Percentiles rank a stretch among this genome's conserved stretches.
Evolutionary conservation across 2,113 vertebrate genomes (phyloP).

Genomic region (Atlantisia rogersi): DNA sequence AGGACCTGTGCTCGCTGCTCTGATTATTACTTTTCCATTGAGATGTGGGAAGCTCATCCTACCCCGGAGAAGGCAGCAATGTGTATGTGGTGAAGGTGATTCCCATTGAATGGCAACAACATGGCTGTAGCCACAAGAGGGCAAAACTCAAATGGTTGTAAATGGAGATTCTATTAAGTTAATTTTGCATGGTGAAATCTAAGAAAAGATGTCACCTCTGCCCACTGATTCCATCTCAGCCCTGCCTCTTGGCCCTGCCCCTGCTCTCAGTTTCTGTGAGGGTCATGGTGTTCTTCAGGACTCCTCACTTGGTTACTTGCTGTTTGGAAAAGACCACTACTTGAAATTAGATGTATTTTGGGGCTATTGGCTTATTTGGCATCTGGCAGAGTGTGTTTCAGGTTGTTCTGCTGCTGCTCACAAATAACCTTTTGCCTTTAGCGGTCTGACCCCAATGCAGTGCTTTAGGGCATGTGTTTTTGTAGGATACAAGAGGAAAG

Average conservation of each 20-base stretch:
- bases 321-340: background rate
- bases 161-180: background rate
- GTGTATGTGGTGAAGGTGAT: background rate
- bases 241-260: background rate
- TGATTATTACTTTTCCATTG: background rate
- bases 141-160: background rate
- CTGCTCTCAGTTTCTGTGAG: background rate
- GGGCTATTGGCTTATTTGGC: background rate
- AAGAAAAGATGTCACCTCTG: background rate
- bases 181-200: background rate
- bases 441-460: background rate
- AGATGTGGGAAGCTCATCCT: background rate
- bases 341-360: background rate
- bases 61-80: background rate
- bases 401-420: background rate
- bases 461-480: background rate
- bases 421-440: background rate
- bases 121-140: background rate
- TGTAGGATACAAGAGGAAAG: background rate
- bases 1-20: fast-evolving
- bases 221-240: background rate
- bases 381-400: background rate
- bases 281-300: background rate
- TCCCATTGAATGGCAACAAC: background rate
- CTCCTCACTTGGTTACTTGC: background rate